Evolutionary conservation across 2,113 vertebrate genomes (phyloP).

Genomic region (Eretmochelys imbricata): DNA sequence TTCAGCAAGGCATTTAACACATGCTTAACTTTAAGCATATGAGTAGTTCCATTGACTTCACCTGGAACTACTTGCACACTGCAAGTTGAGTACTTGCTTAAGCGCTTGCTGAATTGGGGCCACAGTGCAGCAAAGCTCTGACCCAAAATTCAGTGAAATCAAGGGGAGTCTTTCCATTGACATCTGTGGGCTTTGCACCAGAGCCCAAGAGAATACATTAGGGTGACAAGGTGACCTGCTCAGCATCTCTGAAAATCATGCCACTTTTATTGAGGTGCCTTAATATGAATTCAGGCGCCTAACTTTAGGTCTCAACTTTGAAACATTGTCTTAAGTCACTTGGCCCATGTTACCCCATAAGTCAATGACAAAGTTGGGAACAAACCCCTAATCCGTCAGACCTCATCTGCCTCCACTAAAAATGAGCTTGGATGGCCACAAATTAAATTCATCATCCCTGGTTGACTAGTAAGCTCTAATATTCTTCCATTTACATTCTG

Average conservation of each 20-base stretch:
- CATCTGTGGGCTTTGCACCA: neutral
- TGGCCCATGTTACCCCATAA: constrained; percentile 16
- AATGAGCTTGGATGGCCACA: constrained; percentile 8
- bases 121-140: neutral
- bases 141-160: neutral
- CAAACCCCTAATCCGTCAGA: constrained; percentile 53
- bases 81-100: neutral
- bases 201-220: neutral
- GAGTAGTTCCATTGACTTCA: neutral
- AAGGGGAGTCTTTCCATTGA: neutral
- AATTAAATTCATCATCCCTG: constrained; percentile 9
- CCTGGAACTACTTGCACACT: neutral
- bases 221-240: neutral
- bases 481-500: neutral
- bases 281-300: neutral
- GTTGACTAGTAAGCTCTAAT: neutral
- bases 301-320: neutral
- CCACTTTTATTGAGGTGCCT: neutral
- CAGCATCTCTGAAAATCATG: neutral
- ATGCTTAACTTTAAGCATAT: neutral
- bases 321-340: neutral
- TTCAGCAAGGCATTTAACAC: neutral
- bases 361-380: neutral
- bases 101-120: neutral
- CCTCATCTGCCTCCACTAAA: constrained; percentile 15